Conservation (phyloP, 2,797 vertebrate species). For the Limnodromus scolopaceus region DNA sequence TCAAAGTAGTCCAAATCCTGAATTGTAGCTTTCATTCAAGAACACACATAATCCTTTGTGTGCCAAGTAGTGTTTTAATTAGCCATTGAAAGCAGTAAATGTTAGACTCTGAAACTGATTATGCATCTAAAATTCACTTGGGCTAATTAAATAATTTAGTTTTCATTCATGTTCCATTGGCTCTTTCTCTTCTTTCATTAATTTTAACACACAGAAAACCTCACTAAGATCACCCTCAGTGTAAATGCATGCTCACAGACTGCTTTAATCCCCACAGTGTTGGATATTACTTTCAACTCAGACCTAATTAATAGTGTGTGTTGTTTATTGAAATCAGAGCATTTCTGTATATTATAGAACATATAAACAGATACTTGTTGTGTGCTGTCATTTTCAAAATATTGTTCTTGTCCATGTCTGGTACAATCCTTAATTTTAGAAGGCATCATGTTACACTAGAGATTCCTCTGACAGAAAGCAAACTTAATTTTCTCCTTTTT, state of each 20-base stretch:
- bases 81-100: neutral
- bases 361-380: neutral
- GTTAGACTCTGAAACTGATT: constrained; percentile 28
- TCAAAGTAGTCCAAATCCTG: neutral
- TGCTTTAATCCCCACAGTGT: neutral
- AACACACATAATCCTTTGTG: neutral
- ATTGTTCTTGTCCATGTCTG: neutral
- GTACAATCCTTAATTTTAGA: neutral
- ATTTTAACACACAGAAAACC: neutral
- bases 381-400: neutral
- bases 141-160: neutral
- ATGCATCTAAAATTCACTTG: constrained; percentile 2
- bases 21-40: neutral
- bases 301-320: neutral
- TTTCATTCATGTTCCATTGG: neutral
- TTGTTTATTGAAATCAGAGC: neutral
- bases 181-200: neutral
- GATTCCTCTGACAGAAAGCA: neutral
- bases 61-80: neutral
- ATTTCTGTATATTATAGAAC: neutral
- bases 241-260: neutral
- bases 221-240: neutral
- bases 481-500: neutral
- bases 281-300: neutral
- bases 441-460: accelerated